Base-by-base conservation (phyloP, 2,797 vertebrate genomes). In the Enteromius thamalakanensis region DNA sequence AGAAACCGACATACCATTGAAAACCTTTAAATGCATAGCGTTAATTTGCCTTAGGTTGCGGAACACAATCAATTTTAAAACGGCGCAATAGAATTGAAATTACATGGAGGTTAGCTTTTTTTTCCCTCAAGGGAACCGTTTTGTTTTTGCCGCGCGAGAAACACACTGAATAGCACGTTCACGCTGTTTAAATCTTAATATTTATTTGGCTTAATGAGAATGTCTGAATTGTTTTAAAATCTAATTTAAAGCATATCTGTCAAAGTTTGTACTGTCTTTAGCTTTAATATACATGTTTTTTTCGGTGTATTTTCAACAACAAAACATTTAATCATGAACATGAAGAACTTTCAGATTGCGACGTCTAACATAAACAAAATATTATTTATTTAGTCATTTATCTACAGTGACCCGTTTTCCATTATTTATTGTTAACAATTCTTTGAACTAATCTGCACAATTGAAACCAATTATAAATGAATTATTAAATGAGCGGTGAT, bases 11-110 rank as follows among this genome's bases (percentile, higher is more conserved):
- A 82, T 71, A 84, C 75, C 65, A 79, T 74, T 62, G 42, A 53
- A 26, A 82, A 84, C 67, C 40, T 89, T 91, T 87, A 88, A 89
- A 89, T 89, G 69, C 65, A 87, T 87, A 69, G 83, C 80, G 37
- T 69, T 60, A 86, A 87, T 87, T 83, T 72, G 85, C 85, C 75
- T 80, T 81, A 89, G 86, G 84, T 71, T 82, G 74, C 64, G 80
- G 62, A 29, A 79, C 81, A 89, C 87, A 90, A 89, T 88, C 64
- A 83, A 49, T 77, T 82, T 87, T 80, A 76, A 85, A 82, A 70
- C 45, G 60, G 70, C 67, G 65, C 68, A 55, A 83, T 72, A 69
- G 60, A 23, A 69, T 67, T 84, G 47, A 85, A 84, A 85, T 80
- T 26, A 89, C 84, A 90, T 80, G 76, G 68, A 51, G 64, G 23